Percentiles rank a stretch among this genome's conserved stretches.
These are phyloP conservation scores for Epinotia demarniana DNA, from an alignment of 2,888 invertebrate species.

Conservation along the genomic window DNA sequence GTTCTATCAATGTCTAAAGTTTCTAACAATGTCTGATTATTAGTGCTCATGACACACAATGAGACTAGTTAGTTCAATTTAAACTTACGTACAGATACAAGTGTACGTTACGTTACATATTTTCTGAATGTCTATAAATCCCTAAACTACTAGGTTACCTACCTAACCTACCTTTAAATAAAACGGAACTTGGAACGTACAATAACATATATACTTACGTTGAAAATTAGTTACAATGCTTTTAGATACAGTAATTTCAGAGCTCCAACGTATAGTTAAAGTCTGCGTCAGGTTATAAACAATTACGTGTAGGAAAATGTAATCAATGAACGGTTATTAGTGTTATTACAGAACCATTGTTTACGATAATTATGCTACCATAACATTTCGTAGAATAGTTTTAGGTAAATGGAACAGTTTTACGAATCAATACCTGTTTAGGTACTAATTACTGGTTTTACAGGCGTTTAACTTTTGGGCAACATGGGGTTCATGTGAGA, in stretches of 20 bases:
- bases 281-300: not conserved
- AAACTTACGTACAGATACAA: too few species aligned
- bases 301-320: slow-evolving; percentile 3
- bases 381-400: not conserved
- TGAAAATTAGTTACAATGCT: not conserved
- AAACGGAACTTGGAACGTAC: not conserved
- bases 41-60: too few species aligned
- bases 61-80: too few species aligned
- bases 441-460: not conserved
- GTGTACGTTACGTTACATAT: too few species aligned
- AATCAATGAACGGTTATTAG: slow-evolving; percentile 8
- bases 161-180: too few species aligned
- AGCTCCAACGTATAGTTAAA: slow-evolving; percentile 2
- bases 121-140: too few species aligned
- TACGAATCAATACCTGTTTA: not conserved
- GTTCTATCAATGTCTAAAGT: too few species aligned
- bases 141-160: too few species aligned
- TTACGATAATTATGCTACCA: not conserved
- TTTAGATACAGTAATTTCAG: not conserved
- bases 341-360: slow-evolving; percentile 11
- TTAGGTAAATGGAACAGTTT: slow-evolving; percentile 1
- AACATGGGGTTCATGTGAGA: not conserved
- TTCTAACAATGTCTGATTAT: too few species aligned
- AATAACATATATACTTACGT: not conserved
- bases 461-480: not conserved